A percentile compares a stretch with the other conserved stretches of the same genome.
Evolutionary conservation across 2,888 invertebrate species (phyloP).

Genomic region (Cataglyphis altisquamis): DNA sequence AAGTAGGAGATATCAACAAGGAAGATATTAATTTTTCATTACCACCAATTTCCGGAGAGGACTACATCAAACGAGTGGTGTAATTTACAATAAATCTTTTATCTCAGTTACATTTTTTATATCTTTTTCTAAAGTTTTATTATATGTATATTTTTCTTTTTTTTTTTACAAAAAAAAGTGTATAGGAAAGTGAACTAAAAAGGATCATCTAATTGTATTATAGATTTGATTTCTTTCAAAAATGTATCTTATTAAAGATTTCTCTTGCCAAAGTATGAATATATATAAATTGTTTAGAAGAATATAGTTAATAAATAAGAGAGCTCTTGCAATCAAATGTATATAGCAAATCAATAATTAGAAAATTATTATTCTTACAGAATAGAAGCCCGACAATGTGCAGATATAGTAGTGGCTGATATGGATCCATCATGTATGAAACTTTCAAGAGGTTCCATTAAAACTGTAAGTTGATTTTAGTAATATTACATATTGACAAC

Average conservation of each 20-base stretch:
- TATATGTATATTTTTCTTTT: background rate
- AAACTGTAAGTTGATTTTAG: slow-evolving; percentile 73
- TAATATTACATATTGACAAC: background rate
- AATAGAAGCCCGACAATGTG: slow-evolving; percentile 82
- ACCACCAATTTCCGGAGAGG: slow-evolving; percentile 82
- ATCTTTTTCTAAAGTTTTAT: background rate
- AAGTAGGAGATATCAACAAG: slow-evolving; percentile 77
- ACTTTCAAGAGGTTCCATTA: slow-evolving; percentile 73
- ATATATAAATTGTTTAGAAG: background rate
- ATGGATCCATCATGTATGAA: slow-evolving; percentile 75
- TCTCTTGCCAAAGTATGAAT: background rate
- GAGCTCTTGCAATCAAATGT: background rate
- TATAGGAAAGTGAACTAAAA: background rate
- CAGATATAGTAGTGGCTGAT: slow-evolving; percentile 81
- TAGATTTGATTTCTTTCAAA: background rate
- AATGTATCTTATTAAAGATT: background rate
- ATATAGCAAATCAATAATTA: background rate
- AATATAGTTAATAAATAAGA: background rate
- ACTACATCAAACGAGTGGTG: slow-evolving; percentile 85
- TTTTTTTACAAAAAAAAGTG: background rate
- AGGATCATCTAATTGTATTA: background rate
- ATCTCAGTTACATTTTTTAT: background rate
- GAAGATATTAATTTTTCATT: slow-evolving; percentile 78
- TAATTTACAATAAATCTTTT: slow-evolving; percentile 67
- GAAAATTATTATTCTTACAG: slow-evolving; percentile 64